Evolutionary conservation across 92 coral and sea anemone genomes (phyloP), one percentile per base, ranked within the genome.

Genomic region (Diadumene lineata): DNA sequence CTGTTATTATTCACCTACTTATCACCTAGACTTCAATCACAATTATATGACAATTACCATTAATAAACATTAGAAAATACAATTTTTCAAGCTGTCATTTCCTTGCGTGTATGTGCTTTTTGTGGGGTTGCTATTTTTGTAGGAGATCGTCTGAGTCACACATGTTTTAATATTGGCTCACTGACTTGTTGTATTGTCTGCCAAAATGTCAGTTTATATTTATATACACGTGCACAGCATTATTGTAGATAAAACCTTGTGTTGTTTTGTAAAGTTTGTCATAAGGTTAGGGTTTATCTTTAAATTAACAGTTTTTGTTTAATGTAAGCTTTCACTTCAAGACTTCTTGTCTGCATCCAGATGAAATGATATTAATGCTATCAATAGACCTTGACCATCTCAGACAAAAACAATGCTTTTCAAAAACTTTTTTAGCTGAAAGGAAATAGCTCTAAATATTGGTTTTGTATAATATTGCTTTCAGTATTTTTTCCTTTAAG

Each of bases 251-350:
- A 21, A 70, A 24, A 50, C 6, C 7, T 38, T 6, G 6, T 4
- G 48, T 38, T 38, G 48, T 72, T 72, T 70, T 72, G 33, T 19
- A 56, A 56, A 43, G 79, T 74, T 74, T 74, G 79, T 60, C 43
- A 46, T 63, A 7, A 74, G 70, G 79, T 74, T 63, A 74, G 58
- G 50, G 79, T 74, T 74, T 74, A 74, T 74, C 79, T 74, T 62
- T 60, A 24, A 74, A 63, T 60, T 70, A 74, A 74, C 79, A 74
- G 33, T 31, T 74, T 27, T 62, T 74, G 79, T 74, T 74, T 74
- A 50, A 74, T 33, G 33, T 56, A 31, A 62, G 79, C 69, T 74
- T 74, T 43, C 16, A 73, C 60, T 73, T 34, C 48, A 60, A 74
- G 70, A 32, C 69, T 58, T 38, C 46, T 38, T 32, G 69, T 62